Evolutionary conservation across 1,140 invertebrate genomes (phyloP), one percentile per base, ranked within the genome.

Genomic region (Dreissena rostriformis): DNA sequence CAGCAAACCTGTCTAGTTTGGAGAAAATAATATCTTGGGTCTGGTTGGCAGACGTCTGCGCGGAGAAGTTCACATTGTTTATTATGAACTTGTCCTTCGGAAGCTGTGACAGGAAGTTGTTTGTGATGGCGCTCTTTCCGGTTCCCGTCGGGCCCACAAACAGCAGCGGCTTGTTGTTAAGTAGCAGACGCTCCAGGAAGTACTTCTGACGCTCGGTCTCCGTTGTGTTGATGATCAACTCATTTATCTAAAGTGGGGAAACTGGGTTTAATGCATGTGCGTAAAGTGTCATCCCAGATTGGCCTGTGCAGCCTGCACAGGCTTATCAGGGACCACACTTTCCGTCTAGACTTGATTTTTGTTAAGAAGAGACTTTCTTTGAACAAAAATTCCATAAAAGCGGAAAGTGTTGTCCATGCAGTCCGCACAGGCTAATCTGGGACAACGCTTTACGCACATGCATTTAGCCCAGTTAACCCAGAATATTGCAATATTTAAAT

Each of bases 11-110:
- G 74, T 93, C 93, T 12, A 93, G 88, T 79, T 93, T 93, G 1
- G 93, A 92, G 82, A 93, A 92, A 17, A 94, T 93, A 70, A 93
- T 93, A 76, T 93, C 93, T 86, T 94, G 93, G 19, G 91, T 92
- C 76, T 92, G 91, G 88, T 93, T 92, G 75, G 92, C 91, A 75
- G 92, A 92, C 22, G 93, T 94, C 79, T 93, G 92, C 24, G 93
- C 92, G 10, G 93, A 94, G 86, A 94, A 94, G 84, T 92, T 93
- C n/a, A 94, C 87, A 85, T 92, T 93, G 86, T 89, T 92, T 63
- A 91, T 90, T 29, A 92, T 88, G 82, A 90, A 93, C 82, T 92
- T 91, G 79, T 93, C 92, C 71, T 89, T 90, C 6, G 91, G 91
- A n/a, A 93, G 86, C 72, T 91, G 79, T 8, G 91, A 87, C 14